Evolutionary conservation across 2,888 invertebrate species (phyloP), one percentile per base, ranked within the genome.

Genomic region (Julus scanicus): DNA sequence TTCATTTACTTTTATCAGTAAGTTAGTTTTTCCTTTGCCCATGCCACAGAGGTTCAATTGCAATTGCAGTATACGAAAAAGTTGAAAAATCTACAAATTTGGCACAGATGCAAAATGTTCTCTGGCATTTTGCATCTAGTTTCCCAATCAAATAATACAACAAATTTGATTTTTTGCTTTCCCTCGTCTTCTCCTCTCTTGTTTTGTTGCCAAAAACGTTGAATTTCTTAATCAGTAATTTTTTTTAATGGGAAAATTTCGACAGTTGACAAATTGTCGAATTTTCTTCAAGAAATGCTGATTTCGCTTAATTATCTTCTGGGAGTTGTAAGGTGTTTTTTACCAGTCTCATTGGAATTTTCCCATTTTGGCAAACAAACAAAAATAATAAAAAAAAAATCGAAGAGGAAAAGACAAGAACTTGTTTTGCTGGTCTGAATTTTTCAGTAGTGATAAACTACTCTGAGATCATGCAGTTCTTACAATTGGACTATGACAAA

Each of bases 21-120:
- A 4, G 63, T 63, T 63, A 8, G 9, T n/a, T 63, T 5, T 71
- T 29, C 29, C 71, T 29, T 71, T 9, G 71, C 29, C 71, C 71
- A 71, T 11, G 9, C 9, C 1, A 3, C 2, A 13, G 29, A 71
- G 71, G 71, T 29, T n/a, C 15, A 53, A 53, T 17, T 17, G 2
- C 29, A 71, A 29, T 9, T 71, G 29, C 29, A 5, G 44, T 17
- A 53, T 13, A 6, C 20, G 63, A 20, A 13, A n/a, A 29, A 71
- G 29, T 71, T 71, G 9, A 29, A 29, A 71, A 71, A 29, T 1
- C 1, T 9, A 29, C 8, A 29, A 71, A 71, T 29, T 71, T 71
- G 71, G 71, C 71, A 71, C 71, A 71, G 29, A 71, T 71, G 71
- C 71, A 71, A 29, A 71, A 71, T 71, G 71, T 71, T 71, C 4